Evolutionary conservation across 2,888 invertebrate species (phyloP).

Genomic region (Eucriotettix oculatus): DNA sequence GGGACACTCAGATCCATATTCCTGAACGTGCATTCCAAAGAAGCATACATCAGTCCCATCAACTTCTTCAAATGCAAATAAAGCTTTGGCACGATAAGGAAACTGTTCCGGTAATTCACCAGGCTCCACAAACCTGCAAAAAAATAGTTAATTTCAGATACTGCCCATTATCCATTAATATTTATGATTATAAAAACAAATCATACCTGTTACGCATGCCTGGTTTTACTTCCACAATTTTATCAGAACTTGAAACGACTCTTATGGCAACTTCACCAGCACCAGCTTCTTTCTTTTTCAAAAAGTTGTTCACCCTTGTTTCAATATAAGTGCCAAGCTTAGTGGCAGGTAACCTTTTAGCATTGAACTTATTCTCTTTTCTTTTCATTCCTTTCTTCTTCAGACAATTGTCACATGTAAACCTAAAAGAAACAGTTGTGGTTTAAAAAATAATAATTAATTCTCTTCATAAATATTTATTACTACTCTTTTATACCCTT

Average conservation of each 20-base stretch:
- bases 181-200: background rate
- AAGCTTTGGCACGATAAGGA: conserved; percentile 93
- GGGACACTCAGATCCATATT: conserved; percentile 95
- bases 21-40: conserved; percentile 99
- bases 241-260: conserved; percentile 94
- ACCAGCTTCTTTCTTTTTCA: conserved; percentile 92
- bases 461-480: background rate
- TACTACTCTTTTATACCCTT: conserved; percentile 47
- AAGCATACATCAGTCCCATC: conserved; percentile 98
- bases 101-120: conserved; percentile 81
- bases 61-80: conserved; percentile 98
- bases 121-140: conserved; percentile 58
- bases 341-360: conserved; percentile 84
- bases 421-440: conserved; percentile 26
- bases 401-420: conserved; percentile 85
- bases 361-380: conserved; percentile 95
- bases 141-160: conserved; percentile 15
- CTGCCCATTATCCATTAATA: background rate
- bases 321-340: conserved; percentile 95
- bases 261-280: conserved; percentile 96
- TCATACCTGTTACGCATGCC: conserved; percentile 63
- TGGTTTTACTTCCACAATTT: conserved; percentile 97
- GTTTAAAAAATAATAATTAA: background rate
- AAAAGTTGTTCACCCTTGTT: conserved; percentile 90
- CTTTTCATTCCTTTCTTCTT: conserved; percentile 80